Percentiles rank a stretch among this genome's conserved stretches.
Evolutionary conservation across 2,888 invertebrate genomes (phyloP).

Genomic region (Pterostichus madidus): DNA sequence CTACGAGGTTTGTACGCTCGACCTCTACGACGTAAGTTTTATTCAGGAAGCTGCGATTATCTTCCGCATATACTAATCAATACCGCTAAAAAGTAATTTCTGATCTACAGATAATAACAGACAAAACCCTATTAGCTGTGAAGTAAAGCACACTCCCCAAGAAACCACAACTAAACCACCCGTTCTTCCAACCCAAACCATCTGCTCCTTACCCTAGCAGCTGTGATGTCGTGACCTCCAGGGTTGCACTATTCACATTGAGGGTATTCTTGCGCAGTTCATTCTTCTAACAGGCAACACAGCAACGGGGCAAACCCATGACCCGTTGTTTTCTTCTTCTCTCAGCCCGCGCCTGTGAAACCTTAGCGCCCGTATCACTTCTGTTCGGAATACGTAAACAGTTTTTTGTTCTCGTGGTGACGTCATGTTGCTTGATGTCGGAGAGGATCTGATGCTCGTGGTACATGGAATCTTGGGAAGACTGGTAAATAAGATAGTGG

Average conservation of each 20-base stretch:
- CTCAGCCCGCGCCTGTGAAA: not conserved
- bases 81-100: too few relatives aligned
- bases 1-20: too few relatives aligned
- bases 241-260: too few relatives aligned
- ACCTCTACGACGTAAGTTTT: too few relatives aligned
- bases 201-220: conserved; percentile 12
- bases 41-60: too few relatives aligned
- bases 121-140: too few relatives aligned
- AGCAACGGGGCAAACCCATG: conserved; percentile 12
- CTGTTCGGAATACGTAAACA: conserved; percentile 30
- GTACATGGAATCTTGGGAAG: not conserved
- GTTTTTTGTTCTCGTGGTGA: conserved; percentile 17
- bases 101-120: too few relatives aligned
- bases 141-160: too few relatives aligned
- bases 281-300: not conserved
- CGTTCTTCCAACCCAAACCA: not conserved
- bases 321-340: not conserved
- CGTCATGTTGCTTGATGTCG: not conserved
- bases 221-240: not conserved
- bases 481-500: not conserved
- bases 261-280: not conserved
- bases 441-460: too few relatives aligned
- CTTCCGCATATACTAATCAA: too few relatives aligned
- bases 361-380: not conserved
- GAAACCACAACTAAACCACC: too few relatives aligned